Evolutionary conservation across 1,140 invertebrate genomes (phyloP), one percentile per base, ranked within the genome.

Genomic region (Schmidtea mediterranea): DNA sequence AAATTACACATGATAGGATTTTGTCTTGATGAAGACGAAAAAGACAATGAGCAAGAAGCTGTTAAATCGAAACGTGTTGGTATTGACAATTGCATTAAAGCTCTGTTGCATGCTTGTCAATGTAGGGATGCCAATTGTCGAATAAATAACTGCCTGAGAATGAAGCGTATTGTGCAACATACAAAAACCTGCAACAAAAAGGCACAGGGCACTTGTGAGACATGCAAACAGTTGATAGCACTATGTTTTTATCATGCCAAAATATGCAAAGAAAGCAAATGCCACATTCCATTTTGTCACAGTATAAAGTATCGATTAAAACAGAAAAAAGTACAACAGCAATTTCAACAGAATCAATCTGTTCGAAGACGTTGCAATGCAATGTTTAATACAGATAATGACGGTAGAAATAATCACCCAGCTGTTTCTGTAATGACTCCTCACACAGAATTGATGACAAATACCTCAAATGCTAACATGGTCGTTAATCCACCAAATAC

Each of bases 91-190:
- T 48, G 46, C 16, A 23, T 48, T 2, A 48, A 48, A 23, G 15
- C 46, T 3, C 23, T 48, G 8, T 15, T 48, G 5, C 46, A 48
- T 23, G 46, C 46, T 23, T 48, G 46, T 40, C 32, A 36, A 16
- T 48, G 46, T 24, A 36, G 23, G 15, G 46, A 48, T 23, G 46
- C 46, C 6, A 48, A 48, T 48, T 48, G 46, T 40, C 2, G 46
- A 12, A 36, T 37, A 5, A 15, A 48, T 13, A 48, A 16, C 5
- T 48, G 46, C 15, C 15, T 23, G 6, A 16, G 23, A 40, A 48
- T 48, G 46, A 48, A 48, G 46, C 15, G 23, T 16, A 40, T 48
- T 48, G 15, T 48, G 6, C n/a, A 21, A 5, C 46, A 48, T 15
- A 48, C 46, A 23, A 48, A 48, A 23, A n/a, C n/a, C 5, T 48